These are phyloP conservation scores for Alligator sinensis DNA, from an alignment of 2,113 vertebrate genomes.

Conservation along the genomic window DNA sequence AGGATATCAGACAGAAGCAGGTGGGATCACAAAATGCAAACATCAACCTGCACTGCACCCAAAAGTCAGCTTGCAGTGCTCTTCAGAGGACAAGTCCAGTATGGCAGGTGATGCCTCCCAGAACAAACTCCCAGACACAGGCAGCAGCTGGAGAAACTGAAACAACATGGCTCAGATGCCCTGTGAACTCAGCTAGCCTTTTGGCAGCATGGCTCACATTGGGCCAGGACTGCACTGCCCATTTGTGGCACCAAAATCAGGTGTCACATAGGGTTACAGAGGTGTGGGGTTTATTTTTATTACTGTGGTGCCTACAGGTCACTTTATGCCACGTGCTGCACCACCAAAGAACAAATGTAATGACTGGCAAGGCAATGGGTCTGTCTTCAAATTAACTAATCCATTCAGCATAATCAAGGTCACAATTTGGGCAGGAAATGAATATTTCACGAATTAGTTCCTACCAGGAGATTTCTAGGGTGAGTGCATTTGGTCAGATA, in stretches of 20 bases:
- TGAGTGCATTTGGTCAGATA: neutral
- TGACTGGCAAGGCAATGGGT: neutral
- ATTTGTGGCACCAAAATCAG: neutral
- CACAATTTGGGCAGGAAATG: slow-evolving; percentile 7
- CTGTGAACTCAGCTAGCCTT: neutral
- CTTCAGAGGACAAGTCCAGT: neutral
- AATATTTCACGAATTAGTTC: slow-evolving; percentile 61
- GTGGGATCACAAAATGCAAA: neutral
- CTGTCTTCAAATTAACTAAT: slow-evolving; percentile 2
- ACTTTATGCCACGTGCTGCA: neutral
- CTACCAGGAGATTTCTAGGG: slow-evolving; percentile 9
- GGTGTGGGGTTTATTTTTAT: neutral
- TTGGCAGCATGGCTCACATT: neutral
- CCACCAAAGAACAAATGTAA: neutral
- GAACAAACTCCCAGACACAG: neutral
- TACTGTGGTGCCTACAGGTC: neutral
- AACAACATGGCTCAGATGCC: neutral
- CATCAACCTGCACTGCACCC: neutral
- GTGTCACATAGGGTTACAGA: neutral
- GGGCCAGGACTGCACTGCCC: neutral
- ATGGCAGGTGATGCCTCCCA: rapidly evolving
- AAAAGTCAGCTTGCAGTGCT: no score
- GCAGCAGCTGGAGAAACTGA: neutral
- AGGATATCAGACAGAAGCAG: neutral
- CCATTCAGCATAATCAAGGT: neutral